Evolutionary conservation across 2,113 vertebrate species (phyloP).

Genomic region (Morone chrysops): DNA sequence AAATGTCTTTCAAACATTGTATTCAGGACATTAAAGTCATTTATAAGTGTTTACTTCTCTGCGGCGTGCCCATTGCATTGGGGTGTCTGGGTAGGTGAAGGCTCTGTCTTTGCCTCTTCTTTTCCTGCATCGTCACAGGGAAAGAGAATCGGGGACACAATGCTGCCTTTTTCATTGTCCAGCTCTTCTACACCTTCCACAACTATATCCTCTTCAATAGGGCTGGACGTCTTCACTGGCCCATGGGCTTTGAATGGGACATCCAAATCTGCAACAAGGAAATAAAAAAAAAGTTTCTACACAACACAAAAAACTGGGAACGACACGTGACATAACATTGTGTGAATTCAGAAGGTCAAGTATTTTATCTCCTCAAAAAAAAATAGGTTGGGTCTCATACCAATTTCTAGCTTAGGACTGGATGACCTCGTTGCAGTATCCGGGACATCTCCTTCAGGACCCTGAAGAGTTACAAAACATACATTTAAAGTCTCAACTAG

Average conservation of each 20-base stretch:
- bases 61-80: not conserved
- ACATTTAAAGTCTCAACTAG: not conserved
- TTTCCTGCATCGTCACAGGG: constrained; percentile 55
- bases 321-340: not conserved
- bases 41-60: constrained; percentile 32
- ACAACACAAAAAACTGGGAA: not conserved
- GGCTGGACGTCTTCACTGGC: constrained; percentile 81
- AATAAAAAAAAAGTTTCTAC: not conserved
- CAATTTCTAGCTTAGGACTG: constrained; percentile 8
- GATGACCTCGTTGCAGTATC: not conserved
- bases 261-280: constrained; percentile 43
- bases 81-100: constrained; percentile 14
- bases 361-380: not conserved
- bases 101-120: constrained; percentile 5
- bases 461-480: constrained; percentile 37
- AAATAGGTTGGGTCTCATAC: constrained; percentile 43
- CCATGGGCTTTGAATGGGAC: constrained; percentile 45
- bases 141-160: constrained; percentile 68
- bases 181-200: not conserved
- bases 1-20: not conserved
- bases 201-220: constrained; percentile 50
- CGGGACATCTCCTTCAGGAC: not conserved
- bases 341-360: not conserved
- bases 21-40: not conserved
- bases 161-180: not conserved